Conservation (phyloP, 1,140 invertebrate species). For the Arion vulgaris region DNA sequence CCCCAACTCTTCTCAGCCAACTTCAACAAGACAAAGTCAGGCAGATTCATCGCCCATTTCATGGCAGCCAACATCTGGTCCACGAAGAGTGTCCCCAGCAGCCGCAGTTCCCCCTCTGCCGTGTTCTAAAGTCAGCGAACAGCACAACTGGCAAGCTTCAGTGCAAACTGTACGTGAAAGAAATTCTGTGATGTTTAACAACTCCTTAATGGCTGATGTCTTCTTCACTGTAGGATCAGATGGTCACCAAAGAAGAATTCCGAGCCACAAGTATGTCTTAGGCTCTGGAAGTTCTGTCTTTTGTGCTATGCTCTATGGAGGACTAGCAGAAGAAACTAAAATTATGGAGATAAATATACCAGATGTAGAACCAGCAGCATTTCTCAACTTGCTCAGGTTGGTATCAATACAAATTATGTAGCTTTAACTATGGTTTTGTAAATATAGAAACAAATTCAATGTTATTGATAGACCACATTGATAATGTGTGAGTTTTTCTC, state of each 20-base stretch:
- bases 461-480: too few species aligned
- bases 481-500: too few species aligned
- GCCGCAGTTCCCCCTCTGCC: slow-evolving; percentile 47
- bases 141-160: slow-evolving; percentile 77
- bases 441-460: too few species aligned
- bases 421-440: too few species aligned
- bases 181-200: slow-evolving; percentile 85
- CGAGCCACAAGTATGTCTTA: slow-evolving; percentile 88
- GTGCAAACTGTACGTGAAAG: slow-evolving; percentile 83
- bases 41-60: slow-evolving; percentile 30
- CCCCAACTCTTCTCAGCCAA: slow-evolving; percentile 22
- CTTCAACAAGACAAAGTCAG: neutral
- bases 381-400: slow-evolving; percentile 76
- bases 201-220: slow-evolving; percentile 85
- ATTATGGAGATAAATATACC: slow-evolving; percentile 85
- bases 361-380: slow-evolving; percentile 85
- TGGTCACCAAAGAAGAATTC: slow-evolving; percentile 78
- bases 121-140: slow-evolving; percentile 77
- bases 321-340: slow-evolving; percentile 79
- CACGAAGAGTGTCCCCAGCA: slow-evolving; percentile 44
- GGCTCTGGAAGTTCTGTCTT: slow-evolving; percentile 88
- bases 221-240: slow-evolving; percentile 81
- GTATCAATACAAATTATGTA: too few species aligned
- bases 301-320: slow-evolving; percentile 90
- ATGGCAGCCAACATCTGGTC: slow-evolving; percentile 45